Base-by-base conservation (phyloP, 1,140 invertebrate species). In the Drosophila oshimai region DNA sequence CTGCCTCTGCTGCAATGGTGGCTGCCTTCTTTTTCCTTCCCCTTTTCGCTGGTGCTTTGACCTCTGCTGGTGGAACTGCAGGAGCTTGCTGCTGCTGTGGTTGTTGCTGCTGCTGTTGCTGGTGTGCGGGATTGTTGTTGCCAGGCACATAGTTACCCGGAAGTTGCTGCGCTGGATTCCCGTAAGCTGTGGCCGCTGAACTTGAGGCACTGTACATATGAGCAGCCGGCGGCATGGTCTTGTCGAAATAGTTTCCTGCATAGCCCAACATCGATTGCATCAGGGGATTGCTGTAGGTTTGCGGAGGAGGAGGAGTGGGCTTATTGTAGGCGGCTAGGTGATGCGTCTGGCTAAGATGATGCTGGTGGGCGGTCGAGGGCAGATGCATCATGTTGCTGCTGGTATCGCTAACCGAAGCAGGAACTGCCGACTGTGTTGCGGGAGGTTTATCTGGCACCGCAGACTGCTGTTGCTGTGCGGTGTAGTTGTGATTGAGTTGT, bases 301-400 rank as follows among this genome's bases (percentile, higher is more conserved):
- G 89, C 0, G 89, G 75, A 4, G 86, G 89, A 17, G 78, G 78
- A 3, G 87, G 79, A 6, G 86, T 84, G 0, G 89, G 78, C 12
- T 90, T 90, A 20, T 90, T 90, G 51, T 90, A 90, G 10, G 81
- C 78, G 10, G 89, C 76, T 44, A 90, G 33, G 42, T 90, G 89
- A 44, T 90, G 89, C 6, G 87, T 80, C 31, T 89, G 86, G 7
- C 89, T 74, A 10, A 90, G 69, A 57, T 90, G 89, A 65, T 90
- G 88, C 51, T 87, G 81, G 39, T 87, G 83, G 4, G 65, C 71
- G 9, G 42, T 74, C 10, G 74, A 57, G 9, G 75, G 45, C 34
- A 81, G 33, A 20, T 68, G 88, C 36, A 74, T 44, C 83, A 88
- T 72, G 45, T 84, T 84, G 62, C 42, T 75, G 47, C 36, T 69